Evolutionary conservation across 2,797 vertebrate genomes (phyloP), one percentile per base, ranked within the genome.

Genomic region (Lagodon rhomboides): DNA sequence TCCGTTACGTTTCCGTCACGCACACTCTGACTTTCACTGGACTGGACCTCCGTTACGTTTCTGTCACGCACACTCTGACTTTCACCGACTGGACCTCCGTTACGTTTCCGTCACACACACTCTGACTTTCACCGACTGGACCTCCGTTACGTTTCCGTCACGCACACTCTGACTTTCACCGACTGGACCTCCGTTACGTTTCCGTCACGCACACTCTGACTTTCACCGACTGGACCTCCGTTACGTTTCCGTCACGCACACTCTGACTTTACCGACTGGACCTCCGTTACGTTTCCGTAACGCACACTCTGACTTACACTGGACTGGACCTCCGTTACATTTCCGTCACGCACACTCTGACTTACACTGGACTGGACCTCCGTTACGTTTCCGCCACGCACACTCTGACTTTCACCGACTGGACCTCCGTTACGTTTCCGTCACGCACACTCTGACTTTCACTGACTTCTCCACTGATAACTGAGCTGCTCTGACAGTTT

Each of bases 331-430:
- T n/a, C n/a, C n/a, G n/a, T n/a, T n/a, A n/a, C n/a, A n/a, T n/a
- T n/a, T n/a, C n/a, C n/a, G n/a, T n/a, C n/a, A n/a, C n/a, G n/a
- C n/a, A n/a, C n/a, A n/a, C n/a, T n/a, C n/a, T n/a, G 16, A 75
- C 25, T 27, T 62, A 59, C 49, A 64, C 59, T 69, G 79, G 74
- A 77, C 68, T 43, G 66, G 47, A 64, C n/a, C n/a, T n/a, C n/a
- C n/a, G n/a, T n/a, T n/a, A n/a, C n/a, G n/a, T n/a, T n/a, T n/a
- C n/a, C n/a, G n/a, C n/a, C n/a, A n/a, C n/a, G n/a, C n/a, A n/a
- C n/a, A n/a, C n/a, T n/a, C n/a, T n/a, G 16, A 75, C 25, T 27
- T 62, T 62, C 49, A 64, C 59, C 67, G 79, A 77, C 68, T 43
- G 66, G 47, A 64, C 41, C 43, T 38, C 25, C 18, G 66, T 62